Evolutionary conservation across 2,797 vertebrate species (phyloP).

Genomic region (Lindbergichthys nudifrons): DNA sequence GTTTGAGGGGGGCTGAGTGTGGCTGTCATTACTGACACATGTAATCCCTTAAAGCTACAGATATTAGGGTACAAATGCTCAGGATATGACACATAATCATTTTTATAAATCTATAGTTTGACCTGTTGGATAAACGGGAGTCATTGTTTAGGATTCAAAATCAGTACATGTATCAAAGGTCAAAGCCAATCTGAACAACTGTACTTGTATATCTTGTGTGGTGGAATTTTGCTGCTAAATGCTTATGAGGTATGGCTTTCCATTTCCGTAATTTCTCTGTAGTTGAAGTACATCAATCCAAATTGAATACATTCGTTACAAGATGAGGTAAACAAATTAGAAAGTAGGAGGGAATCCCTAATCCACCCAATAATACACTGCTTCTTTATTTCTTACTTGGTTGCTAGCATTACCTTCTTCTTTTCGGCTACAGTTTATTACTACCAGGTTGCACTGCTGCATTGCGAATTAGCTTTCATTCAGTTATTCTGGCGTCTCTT

Average conservation of each 20-base stretch:
- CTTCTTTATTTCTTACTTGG: not conserved
- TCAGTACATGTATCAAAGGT: constrained; percentile 3
- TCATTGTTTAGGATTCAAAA: constrained; percentile 1
- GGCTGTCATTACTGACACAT: not conserved
- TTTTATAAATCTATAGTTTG: constrained; percentile 32
- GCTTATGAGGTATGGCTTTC: not conserved
- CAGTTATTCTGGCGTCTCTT: not conserved
- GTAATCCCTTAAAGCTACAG: constrained; percentile 9
- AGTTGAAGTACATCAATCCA: not conserved
- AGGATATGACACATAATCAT: constrained; percentile 15
- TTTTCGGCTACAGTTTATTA: not conserved
- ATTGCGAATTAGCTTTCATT: not conserved
- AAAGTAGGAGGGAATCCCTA: not conserved
- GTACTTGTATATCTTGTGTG: not conserved
- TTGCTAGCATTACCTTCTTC: not conserved
- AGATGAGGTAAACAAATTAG: not conserved
- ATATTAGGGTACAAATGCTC: constrained; percentile 12
- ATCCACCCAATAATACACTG: not conserved
- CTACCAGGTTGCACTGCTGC: constrained; percentile 1
- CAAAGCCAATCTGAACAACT: not conserved
- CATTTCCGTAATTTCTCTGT: not conserved
- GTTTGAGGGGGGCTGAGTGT: not conserved
- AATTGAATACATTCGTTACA: not conserved
- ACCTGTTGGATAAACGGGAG: constrained; percentile 20
- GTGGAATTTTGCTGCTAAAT: not conserved